A percentile compares a stretch with the other conserved stretches of the same genome.
Evolutionary conservation across 2,797 vertebrate genomes (phyloP).

Genomic region (Xerus rutilus): DNA sequence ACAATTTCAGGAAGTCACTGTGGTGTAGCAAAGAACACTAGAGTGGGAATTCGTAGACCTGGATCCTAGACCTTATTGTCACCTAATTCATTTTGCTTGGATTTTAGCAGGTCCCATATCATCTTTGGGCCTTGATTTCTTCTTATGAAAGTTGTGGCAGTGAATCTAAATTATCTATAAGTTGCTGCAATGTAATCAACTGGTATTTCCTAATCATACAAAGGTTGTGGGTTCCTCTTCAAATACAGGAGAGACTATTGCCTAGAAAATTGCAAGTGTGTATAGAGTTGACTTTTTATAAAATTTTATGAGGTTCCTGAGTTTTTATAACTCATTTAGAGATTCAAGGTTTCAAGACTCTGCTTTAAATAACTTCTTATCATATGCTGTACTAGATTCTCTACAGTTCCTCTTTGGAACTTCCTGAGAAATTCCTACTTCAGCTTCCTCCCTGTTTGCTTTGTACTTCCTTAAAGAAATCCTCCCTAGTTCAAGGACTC

Average conservation of each 20-base stretch:
- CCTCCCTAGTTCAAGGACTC: neutral
- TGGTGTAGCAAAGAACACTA: neutral
- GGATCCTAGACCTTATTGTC: neutral
- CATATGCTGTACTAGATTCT: neutral
- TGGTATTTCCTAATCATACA: neutral
- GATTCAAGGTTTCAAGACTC: conserved; percentile 3
- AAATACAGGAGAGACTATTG: conserved; percentile 17
- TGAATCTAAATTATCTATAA: neutral
- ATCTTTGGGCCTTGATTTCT: conserved; percentile 7
- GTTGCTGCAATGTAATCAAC: neutral
- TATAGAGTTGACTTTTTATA: neutral
- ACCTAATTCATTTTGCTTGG: neutral
- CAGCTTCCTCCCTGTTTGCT: conserved; percentile 22
- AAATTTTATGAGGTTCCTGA: neutral
- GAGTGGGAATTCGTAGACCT: neutral
- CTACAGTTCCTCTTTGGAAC: conserved; percentile 15
- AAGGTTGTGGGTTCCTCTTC: neutral
- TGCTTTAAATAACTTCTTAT: neutral
- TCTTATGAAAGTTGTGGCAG: conserved; percentile 45
- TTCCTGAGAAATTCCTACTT: conserved; percentile 26
- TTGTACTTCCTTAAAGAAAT: neutral
- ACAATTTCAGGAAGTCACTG: neutral
- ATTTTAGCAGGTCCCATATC: neutral
- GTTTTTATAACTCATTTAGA: conserved; percentile 10
- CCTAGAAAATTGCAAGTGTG: neutral